Evolutionary conservation across 2,113 vertebrate genomes (phyloP).

Genomic region (Hydropotes inermis): DNA sequence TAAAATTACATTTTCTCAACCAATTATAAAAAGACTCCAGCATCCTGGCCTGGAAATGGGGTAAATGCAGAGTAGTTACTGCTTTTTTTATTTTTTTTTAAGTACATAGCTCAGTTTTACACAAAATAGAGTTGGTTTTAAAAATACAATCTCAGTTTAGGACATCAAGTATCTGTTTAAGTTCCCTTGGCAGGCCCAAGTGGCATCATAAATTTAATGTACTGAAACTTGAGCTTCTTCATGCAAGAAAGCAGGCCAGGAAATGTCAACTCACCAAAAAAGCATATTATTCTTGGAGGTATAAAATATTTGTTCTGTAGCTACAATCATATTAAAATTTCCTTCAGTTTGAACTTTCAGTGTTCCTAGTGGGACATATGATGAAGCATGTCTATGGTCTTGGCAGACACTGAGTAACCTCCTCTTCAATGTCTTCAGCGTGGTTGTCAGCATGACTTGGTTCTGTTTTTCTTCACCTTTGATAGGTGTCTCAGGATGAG

Average conservation of each 20-base stretch:
- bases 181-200: constrained; percentile 12
- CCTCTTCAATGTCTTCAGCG: background rate
- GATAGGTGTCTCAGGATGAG: constrained; percentile 2
- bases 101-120: background rate
- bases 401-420: background rate
- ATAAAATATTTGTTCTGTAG: constrained; percentile 42
- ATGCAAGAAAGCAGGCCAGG: constrained; percentile 4
- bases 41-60: background rate
- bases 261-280: background rate
- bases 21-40: background rate
- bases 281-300: constrained; percentile 44
- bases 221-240: constrained; percentile 56
- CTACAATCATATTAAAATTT: constrained; percentile 43
- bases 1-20: constrained; percentile 29
- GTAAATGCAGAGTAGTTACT: background rate
- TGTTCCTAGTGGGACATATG: background rate
- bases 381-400: background rate
- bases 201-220: constrained; percentile 58
- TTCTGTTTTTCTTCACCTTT: constrained; percentile 48
- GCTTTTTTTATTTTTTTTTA: background rate
- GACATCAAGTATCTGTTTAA: constrained; percentile 45
- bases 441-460: background rate
- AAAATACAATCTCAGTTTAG: constrained; percentile 25
- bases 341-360: constrained; percentile 33
- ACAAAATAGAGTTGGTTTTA: constrained; percentile 4